Base-by-base conservation (phyloP, 2,113 vertebrate species). In the Ailuropoda melanoleuca region DNA sequence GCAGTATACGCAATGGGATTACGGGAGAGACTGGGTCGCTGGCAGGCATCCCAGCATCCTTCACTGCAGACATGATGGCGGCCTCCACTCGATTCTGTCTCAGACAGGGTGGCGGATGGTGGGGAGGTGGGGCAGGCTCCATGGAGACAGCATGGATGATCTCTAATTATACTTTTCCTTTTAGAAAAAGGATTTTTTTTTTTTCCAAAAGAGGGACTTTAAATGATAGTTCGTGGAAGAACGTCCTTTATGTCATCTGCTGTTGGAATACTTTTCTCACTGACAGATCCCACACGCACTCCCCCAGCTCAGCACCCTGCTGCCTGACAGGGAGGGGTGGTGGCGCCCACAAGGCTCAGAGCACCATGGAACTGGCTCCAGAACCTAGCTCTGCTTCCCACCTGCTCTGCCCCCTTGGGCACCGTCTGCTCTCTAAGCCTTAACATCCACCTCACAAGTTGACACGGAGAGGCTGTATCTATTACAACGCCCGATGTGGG, bases 131-230 rank as follows among this genome's bases (percentile, higher is more conserved):
- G 53, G 43, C 74, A 37, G 70, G 70, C 43, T 88, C 72, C 55
- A 31, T 18, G 31, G 66, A 97, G 97, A 95, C 89, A 66, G 24
- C 60, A 58, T 23, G 23, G 60, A 88, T 95, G 93, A 74, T 95
- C 89, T 97, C 75, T 98, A 97, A 98, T 97, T 97, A 97, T 68
- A 97, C 84, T 93, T 95, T 96, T 91, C 55, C 75, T 85, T 97
- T 92, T 64, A 86, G 90, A 92, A 97, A 90, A 93, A 75, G 66
- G 14, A 92, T 4, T 62, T 95, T 37, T 55, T 66, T 88, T 84
- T 34, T 46, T 90, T n/a, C 85, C 46, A 64, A 55, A 92, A 88
- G 81, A 94, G 66, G 81, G 68, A 92, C 81, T 95, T 92, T 95
- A 97, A 97, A 93, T 96, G 92, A 96, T 96, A 94, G 96, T 24